phyloP scores from a whole-genome alignment of 92 coral and sea anemone species.

The Montipora capitata region DNA sequence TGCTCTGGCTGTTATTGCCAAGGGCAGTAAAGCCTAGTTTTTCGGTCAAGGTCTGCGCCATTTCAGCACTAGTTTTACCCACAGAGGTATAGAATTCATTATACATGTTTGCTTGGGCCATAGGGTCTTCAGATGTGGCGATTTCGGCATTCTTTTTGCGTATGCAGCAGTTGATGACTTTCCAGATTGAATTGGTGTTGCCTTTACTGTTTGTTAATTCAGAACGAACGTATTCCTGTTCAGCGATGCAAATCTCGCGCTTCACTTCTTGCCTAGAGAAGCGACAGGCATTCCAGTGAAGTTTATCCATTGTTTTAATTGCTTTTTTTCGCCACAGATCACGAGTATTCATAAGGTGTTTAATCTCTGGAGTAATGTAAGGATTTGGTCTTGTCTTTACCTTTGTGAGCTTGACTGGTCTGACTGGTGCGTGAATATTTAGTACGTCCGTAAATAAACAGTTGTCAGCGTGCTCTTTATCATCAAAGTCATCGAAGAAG shows the following conservation, averaged over 20 bases:
- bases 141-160: no score
- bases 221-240: neutral
- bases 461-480: neutral
- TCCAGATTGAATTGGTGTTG: no score
- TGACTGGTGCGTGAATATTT: neutral
- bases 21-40: neutral
- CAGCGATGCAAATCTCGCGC: neutral
- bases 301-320: no score
- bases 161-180: no score
- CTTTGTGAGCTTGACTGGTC: neutral
- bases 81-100: no score
- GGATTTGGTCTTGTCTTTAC: neutral
- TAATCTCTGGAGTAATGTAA: neutral
- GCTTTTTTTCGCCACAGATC: neutral
- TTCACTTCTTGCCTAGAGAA: neutral
- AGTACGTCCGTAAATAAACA: neutral
- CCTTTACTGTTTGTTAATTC: no score
- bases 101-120: no score
- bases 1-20: neutral
- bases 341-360: neutral
- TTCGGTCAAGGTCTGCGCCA: neutral
- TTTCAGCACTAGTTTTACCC: neutral
- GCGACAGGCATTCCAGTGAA: no score
- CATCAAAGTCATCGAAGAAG: no score
- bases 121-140: no score